These are phyloP conservation scores for Tachuris rubrigastra DNA, from an alignment of 2,113 vertebrate genomes.

Conservation along the genomic window DNA sequence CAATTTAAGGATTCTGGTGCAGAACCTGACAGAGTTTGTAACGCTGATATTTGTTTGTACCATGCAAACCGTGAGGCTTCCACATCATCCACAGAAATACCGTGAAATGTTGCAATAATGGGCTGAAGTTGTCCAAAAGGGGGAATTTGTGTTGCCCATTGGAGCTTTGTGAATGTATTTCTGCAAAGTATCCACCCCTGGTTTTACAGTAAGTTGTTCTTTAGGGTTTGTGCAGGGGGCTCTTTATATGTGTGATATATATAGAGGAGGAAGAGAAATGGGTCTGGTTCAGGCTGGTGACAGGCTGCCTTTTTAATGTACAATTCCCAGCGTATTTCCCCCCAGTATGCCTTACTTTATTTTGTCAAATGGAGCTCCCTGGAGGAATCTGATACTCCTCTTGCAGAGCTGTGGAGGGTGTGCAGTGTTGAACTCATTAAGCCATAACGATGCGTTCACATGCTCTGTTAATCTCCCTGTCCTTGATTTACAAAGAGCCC, in stretches of 20 bases:
- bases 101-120: neutral
- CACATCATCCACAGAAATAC: neutral
- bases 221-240: neutral
- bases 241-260: neutral
- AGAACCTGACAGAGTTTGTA: neutral
- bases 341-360: neutral
- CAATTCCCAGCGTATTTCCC: neutral
- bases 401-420: neutral
- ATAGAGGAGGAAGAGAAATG: neutral
- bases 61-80: neutral
- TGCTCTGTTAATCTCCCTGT: slow-evolving; percentile 12
- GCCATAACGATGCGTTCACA: neutral
- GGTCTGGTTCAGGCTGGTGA: neutral
- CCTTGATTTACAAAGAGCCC: slow-evolving; percentile 17
- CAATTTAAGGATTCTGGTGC: slow-evolving; percentile 59
- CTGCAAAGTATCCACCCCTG: neutral
- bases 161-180: neutral
- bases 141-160: neutral
- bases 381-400: neutral
- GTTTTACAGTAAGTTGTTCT: neutral
- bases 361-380: neutral
- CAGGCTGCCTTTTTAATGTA: neutral
- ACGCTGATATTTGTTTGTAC: neutral
- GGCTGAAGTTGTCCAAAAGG: neutral
- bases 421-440: neutral